These are phyloP conservation scores for Dendrolimus houi DNA, from an alignment of 2,888 invertebrate species.

Conservation along the genomic window DNA sequence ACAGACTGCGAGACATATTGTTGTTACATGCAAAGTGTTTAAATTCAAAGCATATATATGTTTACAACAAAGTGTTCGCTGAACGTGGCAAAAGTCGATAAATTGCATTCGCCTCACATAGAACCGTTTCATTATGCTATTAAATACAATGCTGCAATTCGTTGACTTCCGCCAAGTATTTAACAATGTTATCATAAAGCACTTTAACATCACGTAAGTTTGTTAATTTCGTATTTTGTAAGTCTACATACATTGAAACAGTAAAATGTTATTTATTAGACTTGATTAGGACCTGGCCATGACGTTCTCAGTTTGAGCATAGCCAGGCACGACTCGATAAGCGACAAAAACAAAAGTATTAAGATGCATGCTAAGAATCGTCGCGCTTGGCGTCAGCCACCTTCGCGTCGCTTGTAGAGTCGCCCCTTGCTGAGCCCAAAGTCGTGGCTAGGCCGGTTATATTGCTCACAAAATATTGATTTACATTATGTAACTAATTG, in stretches of 20 bases:
- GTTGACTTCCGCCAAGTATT: slow-evolving; percentile 37
- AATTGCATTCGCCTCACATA: slow-evolving; percentile 34
- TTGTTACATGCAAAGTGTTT: neutral
- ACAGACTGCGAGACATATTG: neutral
- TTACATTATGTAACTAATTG: too few relatives aligned
- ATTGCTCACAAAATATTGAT: too few relatives aligned
- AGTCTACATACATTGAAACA: slow-evolving; percentile 1
- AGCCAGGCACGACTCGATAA: too few relatives aligned
- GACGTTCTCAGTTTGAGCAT: too few relatives aligned
- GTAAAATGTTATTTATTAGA: slow-evolving; percentile 1
- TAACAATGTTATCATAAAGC: slow-evolving; percentile 16
- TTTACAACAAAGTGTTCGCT: slow-evolving; percentile 28
- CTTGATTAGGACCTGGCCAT: too few relatives aligned
- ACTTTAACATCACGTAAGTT: slow-evolving; percentile 6
- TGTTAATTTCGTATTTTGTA: neutral
- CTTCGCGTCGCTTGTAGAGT: too few relatives aligned
- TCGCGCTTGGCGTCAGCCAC: too few relatives aligned
- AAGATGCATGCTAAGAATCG: too few relatives aligned
- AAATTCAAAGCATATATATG: slow-evolving; percentile 1
- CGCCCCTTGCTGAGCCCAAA: too few relatives aligned
- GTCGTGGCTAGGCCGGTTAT: too few relatives aligned
- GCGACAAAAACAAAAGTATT: too few relatives aligned
- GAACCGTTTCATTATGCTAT: slow-evolving; percentile 39
- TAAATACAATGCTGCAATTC: slow-evolving; percentile 46
- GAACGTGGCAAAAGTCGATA: slow-evolving; percentile 34